Evolutionary conservation across 2,797 vertebrate species (phyloP).

Genomic region (Ptychadena robeensis): DNA sequence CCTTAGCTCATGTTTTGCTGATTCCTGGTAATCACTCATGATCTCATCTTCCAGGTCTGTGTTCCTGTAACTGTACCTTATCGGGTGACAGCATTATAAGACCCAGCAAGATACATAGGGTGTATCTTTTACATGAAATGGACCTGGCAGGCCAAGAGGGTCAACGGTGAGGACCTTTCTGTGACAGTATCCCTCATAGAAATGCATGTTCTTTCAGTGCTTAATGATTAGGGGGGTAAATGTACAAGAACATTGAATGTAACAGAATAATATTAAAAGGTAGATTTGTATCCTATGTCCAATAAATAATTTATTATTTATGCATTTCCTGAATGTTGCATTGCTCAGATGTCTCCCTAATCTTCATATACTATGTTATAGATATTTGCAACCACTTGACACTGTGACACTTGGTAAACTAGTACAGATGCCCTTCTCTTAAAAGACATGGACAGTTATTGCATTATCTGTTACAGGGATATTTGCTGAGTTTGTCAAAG

Average conservation of each 20-base stretch:
- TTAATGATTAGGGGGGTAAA: constrained; percentile 46
- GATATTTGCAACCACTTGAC: constrained; percentile 50
- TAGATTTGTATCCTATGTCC: constrained; percentile 52
- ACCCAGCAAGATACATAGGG: constrained; percentile 4
- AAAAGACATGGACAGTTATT: constrained; percentile 13
- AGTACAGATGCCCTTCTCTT: constrained; percentile 53
- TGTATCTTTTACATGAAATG: constrained; percentile 54
- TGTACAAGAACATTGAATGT: constrained; percentile 32
- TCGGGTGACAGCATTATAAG: constrained; percentile 43
- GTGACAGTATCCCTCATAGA: constrained; percentile 19
- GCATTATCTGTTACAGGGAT: constrained; percentile 17
- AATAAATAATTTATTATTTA: constrained; percentile 58
- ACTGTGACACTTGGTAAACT: constrained; percentile 52
- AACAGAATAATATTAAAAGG: constrained; percentile 36
- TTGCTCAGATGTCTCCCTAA: constrained; percentile 61
- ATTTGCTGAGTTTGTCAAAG: background rate
- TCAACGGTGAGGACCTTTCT: constrained; percentile 46
- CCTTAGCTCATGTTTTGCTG: constrained; percentile 10
- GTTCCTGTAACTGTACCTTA: constrained; percentile 42
- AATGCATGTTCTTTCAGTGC: constrained; percentile 18
- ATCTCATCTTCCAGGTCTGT: constrained; percentile 48
- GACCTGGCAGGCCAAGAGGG: constrained; percentile 38
- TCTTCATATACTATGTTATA: constrained; percentile 26
- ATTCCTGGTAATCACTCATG: constrained; percentile 29
- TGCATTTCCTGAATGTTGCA: constrained; percentile 3